Percentiles rank a stretch among this genome's conserved stretches.
These are phyloP conservation scores for Pangasius mekongensis DNA, from an alignment of 2,797 vertebrate genomes.

Conservation along the genomic window DNA sequence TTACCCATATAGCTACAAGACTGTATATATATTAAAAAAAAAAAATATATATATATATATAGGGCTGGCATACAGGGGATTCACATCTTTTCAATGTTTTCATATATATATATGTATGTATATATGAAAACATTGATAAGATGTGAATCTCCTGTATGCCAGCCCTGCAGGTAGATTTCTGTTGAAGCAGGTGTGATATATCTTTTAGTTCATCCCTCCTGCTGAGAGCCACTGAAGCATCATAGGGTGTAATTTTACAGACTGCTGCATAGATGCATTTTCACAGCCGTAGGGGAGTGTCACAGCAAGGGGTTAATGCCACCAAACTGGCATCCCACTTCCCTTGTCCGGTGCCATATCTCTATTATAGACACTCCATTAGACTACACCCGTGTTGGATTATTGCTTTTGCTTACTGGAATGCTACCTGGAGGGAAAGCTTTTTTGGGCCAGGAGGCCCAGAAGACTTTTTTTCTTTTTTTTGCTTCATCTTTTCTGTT, in stretches of 20 bases:
- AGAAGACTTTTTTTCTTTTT: slow-evolving; percentile 7
- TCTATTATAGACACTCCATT: slow-evolving; percentile 36
- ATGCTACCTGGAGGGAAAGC: slow-evolving; percentile 9
- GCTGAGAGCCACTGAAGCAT: slow-evolving; percentile 21
- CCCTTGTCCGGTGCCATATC: neutral
- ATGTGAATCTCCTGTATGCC: neutral
- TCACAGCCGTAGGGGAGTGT: neutral
- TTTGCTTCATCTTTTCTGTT: neutral
- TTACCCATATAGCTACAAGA: too few relatives aligned
- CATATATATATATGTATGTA: too few relatives aligned
- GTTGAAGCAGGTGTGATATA: slow-evolving; percentile 25
- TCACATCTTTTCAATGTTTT: too few relatives aligned
- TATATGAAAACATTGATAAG: neutral
- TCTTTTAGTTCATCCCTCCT: slow-evolving; percentile 18
- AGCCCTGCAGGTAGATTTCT: slow-evolving; percentile 10
- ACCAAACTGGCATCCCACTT: slow-evolving; percentile 25
- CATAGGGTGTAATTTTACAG: slow-evolving; percentile 41
- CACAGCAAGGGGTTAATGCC: slow-evolving; percentile 43
- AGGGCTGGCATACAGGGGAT: too few relatives aligned
- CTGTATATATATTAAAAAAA: too few relatives aligned
- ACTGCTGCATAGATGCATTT: slow-evolving; percentile 28
- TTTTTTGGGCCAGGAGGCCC: slow-evolving; percentile 6
- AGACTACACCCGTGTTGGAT: slow-evolving; percentile 12
- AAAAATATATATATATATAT: too few relatives aligned
- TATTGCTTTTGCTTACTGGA: slow-evolving; percentile 40